A percentile compares a stretch with the other conserved stretches of the same genome.
Evolutionary conservation across 2,797 vertebrate genomes (phyloP).

Genomic region (Esox masquinongy): DNA sequence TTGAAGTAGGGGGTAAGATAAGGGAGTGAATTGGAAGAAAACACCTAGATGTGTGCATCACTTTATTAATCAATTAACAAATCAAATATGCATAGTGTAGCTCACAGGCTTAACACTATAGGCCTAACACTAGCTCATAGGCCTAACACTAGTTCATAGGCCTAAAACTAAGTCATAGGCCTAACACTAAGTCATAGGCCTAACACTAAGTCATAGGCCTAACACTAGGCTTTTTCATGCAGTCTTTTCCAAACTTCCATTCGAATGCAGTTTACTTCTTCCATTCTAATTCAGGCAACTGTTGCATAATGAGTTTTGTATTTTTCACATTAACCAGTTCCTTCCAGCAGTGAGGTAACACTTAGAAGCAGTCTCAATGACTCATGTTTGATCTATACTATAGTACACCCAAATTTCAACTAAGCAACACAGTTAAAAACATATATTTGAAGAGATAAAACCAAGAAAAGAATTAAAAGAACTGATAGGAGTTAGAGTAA

Average conservation of each 20-base stretch:
- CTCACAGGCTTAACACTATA: neutral
- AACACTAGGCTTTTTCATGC: neutral
- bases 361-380: neutral
- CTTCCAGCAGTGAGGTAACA: neutral
- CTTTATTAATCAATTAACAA: neutral
- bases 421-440: neutral
- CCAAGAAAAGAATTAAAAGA: neutral
- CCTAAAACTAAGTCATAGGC: neutral
- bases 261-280: neutral
- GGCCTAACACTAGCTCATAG: neutral
- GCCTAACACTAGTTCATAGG: too few species aligned
- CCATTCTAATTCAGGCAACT: constrained; percentile 14
- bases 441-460: neutral
- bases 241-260: neutral
- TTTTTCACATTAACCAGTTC: neutral
- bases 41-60: neutral
- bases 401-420: neutral
- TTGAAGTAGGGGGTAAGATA: neutral
- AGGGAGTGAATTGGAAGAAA: neutral
- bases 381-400: neutral
- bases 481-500: neutral
- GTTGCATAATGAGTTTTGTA: neutral
- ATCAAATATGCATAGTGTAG: neutral
- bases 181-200: neutral
- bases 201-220: neutral